phyloP scores from a whole-genome alignment of 2,113 vertebrate species.

The Callospermophilus lateralis region DNA sequence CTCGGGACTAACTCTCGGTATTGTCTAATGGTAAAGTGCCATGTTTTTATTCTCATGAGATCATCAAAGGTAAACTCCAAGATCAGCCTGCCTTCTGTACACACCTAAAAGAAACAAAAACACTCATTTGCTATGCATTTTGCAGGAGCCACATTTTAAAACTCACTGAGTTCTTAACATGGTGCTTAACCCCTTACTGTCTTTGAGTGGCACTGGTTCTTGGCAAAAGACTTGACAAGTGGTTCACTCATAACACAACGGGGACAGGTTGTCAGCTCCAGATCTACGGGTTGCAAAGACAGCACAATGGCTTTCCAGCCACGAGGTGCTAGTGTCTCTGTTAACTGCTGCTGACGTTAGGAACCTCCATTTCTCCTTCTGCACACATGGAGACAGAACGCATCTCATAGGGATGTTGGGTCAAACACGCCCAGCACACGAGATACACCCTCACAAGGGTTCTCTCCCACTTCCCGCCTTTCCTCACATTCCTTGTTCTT shows the following conservation, averaged over 20 bases:
- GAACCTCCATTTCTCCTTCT: not conserved
- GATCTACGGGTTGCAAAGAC: not conserved
- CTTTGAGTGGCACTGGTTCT: not conserved
- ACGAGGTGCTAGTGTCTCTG: not conserved
- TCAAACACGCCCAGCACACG: not conserved
- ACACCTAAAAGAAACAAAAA: conserved; percentile 91
- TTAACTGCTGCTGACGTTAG: not conserved
- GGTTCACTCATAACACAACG: not conserved
- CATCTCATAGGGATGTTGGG: too few relatives aligned
- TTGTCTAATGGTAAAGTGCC: conserved; percentile 99
- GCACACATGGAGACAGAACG: not conserved
- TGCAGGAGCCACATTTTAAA: not conserved
- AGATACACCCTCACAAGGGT: too few relatives aligned
- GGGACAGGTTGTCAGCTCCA: not conserved
- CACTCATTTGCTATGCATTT: not conserved
- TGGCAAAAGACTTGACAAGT: not conserved
- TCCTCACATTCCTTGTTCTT: not conserved
- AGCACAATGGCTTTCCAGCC: not conserved
- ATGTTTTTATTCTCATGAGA: conserved; percentile 99
- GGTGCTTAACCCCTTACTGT: not conserved
- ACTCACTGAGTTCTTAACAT: rapidly evolving
- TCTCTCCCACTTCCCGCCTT: not conserved
- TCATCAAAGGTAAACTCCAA: conserved; percentile 99
- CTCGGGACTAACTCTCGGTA: conserved; percentile 98
- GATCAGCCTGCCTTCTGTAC: conserved; percentile 98